Evolutionary conservation across 2,797 vertebrate species (phyloP).

Genomic region (Sarcophilus harrisii): DNA sequence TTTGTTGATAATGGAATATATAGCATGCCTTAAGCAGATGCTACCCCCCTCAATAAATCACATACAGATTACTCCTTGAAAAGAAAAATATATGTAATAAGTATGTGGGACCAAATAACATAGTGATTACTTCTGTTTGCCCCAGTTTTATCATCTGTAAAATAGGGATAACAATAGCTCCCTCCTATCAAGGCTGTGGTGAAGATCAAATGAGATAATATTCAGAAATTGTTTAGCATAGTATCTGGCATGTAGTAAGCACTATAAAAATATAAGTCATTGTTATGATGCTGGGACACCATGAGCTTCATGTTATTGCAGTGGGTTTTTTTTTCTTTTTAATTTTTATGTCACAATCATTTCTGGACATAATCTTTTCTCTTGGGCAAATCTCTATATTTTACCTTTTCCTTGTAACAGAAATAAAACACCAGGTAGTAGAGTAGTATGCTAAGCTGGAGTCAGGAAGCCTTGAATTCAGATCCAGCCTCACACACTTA

Average conservation of each 20-base stretch:
- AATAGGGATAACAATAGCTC: neutral
- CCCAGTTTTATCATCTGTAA: conserved; percentile 3
- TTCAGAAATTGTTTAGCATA: neutral
- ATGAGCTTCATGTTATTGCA: neutral
- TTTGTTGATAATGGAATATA: neutral
- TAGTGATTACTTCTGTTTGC: neutral
- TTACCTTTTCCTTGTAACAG: neutral
- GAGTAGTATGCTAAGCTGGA: neutral
- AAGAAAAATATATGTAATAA: neutral
- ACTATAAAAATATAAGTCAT: neutral
- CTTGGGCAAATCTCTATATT: neutral
- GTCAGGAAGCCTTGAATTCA: neutral
- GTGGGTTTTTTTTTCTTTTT: too few species aligned
- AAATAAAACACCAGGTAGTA: neutral
- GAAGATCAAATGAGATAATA: conserved; percentile 13
- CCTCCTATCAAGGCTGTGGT: neutral
- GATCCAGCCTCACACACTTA: neutral
- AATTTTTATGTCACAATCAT: neutral
- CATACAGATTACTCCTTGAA: neutral
- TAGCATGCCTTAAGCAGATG: neutral
- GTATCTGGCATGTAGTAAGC: neutral
- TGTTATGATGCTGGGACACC: neutral
- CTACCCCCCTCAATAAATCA: neutral
- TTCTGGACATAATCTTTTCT: neutral
- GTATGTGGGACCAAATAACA: neutral